phyloP scores from a whole-genome alignment of 2,113 vertebrate species.

The Silurus glanis region DNA sequence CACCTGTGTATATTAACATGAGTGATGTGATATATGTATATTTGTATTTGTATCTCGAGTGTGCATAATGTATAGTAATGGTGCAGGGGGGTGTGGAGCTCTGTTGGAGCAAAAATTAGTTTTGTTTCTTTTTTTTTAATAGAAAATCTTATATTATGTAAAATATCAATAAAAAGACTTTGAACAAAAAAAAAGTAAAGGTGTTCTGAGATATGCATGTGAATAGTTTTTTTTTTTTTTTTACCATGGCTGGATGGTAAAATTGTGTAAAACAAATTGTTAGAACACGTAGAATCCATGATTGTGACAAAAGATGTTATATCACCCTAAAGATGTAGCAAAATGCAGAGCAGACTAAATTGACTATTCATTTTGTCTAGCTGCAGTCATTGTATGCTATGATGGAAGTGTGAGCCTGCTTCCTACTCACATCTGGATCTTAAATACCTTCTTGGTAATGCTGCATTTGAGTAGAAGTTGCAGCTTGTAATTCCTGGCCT shows the following conservation, averaged over 20 bases:
- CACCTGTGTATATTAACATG: no score
- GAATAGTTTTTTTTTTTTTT: neutral
- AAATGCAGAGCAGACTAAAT: neutral
- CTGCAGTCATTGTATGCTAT: slow-evolving; percentile 76
- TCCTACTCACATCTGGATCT: slow-evolving; percentile 75
- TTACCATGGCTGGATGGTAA: neutral
- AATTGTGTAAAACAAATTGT: neutral
- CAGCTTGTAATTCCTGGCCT: neutral
- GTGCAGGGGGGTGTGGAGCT: neutral
- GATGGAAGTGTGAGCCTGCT: slow-evolving; percentile 75
- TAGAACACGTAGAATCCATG: neutral
- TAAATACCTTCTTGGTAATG: slow-evolving; percentile 73
- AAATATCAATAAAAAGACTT: no score
- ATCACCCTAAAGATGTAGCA: neutral
- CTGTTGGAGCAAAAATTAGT: no score
- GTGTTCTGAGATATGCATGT: neutral
- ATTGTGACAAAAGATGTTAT: neutral
- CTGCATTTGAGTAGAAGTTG: neutral
- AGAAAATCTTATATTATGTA: no score
- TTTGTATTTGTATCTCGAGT: no score
- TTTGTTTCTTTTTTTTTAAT: no score
- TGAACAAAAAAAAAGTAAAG: neutral
- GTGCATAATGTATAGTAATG: no score
- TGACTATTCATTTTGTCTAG: slow-evolving; percentile 81
- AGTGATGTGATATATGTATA: no score